A percentile compares a stretch with the other conserved stretches of the same genome.
Evolutionary conservation across 37 sponge, comb jelly and placozoan genomes (phyloP).

Genomic region (Agelas oroides): DNA sequence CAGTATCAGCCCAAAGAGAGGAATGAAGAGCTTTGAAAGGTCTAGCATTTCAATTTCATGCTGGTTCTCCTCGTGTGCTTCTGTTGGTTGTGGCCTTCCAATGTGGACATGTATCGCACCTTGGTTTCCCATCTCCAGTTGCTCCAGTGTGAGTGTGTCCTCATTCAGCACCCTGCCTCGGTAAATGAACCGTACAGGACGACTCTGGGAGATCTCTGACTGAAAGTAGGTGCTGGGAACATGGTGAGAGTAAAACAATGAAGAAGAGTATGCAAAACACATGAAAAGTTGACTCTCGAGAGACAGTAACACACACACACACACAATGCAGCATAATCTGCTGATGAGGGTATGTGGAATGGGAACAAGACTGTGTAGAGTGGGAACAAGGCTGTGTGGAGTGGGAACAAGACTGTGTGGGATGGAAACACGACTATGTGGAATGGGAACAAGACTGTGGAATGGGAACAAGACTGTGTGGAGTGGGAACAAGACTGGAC

Average conservation of each 20-base stretch:
- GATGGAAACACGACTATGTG: too few species aligned
- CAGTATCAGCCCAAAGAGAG: conserved; percentile 71
- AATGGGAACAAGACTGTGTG: too few species aligned
- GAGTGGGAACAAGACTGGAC: too few species aligned
- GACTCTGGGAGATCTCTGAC: conserved; percentile 15
- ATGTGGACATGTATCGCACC: conserved; percentile 69
- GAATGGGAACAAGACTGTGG: too few species aligned
- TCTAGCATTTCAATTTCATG: conserved; percentile 35
- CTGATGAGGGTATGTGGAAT: too few species aligned
- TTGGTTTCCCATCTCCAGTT: conserved; percentile 19
- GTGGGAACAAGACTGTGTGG: too few species aligned
- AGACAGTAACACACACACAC: too few species aligned
- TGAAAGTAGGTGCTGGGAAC: conserved; percentile 44
- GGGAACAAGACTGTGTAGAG: too few species aligned
- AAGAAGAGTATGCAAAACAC: background rate
- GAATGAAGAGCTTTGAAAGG: conserved; percentile 59
- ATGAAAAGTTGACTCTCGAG: background rate
- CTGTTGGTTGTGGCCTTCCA: conserved; percentile 22
- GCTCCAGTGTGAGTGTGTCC: conserved; percentile 22
- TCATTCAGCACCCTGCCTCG: conserved; percentile 53
- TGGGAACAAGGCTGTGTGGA: too few species aligned
- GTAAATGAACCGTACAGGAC: conserved; percentile 66
- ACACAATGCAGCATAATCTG: too few species aligned
- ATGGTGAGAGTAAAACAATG: background rate
- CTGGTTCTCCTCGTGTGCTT: background rate